Evolutionary conservation across 2,113 vertebrate genomes (phyloP), one percentile per base, ranked within the genome.

Genomic region (Gymnogyps californianus): DNA sequence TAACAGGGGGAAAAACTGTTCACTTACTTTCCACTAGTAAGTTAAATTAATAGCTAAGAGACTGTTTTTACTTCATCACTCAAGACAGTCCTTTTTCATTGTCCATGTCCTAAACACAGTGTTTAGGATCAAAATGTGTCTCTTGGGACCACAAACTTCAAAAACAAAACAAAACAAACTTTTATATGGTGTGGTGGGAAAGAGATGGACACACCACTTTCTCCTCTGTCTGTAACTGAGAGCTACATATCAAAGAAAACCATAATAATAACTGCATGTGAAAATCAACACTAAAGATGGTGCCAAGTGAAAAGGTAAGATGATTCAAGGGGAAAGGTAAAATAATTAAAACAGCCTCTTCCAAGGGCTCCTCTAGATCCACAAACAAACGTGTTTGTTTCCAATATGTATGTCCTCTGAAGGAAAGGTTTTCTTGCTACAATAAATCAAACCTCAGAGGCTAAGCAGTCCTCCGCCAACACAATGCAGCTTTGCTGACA

Each of bases 1-100:
- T 0, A 51, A 19, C 2, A 11, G 19, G 11, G 25, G 4, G 7
- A 0, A 28, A 21, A 74, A 12, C 2, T 9, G 10, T 64, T 72
- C 13, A 32, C 32, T 47, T 71, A 70, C 22, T 52, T 82, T 54
- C 42, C 32, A 64, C 15, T 15, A 49, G 3, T 40, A 87, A 71
- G n/a, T 55, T 75, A 62, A 64, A 57, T 46, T 25, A 64, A n/a
- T 20, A 66, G 21, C 22, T 42, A 76, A 61, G 29, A 71, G 31
- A 65, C 12, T n/a, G 26, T 6, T 57, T 86, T 87, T 55, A 83
- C n/a, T 42, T 71, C 22, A 62, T 20, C 38, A 42, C 36, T 67
- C n/a, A 38, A 42, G 19, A 78, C 11, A 46, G 13, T 2, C 13
- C 29, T 55, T 91, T 70, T 65, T 67, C n/a, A 46, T 32, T 71